Base-by-base conservation (phyloP, 1,140 invertebrate species). In the Ceratina calcarata region DNA sequence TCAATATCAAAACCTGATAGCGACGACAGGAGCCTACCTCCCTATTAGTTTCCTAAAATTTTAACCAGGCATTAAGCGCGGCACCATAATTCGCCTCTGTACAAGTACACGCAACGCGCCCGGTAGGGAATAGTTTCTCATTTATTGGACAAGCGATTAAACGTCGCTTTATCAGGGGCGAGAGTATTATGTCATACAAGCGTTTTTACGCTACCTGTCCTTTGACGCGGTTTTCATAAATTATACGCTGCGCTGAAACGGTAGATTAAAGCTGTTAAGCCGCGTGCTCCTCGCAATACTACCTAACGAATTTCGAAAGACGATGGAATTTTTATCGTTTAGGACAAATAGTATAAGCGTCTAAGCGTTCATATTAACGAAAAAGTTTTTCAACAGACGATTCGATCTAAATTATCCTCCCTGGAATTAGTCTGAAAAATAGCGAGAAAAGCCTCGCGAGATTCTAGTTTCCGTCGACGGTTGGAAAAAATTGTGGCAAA, bases 81-180 rank as follows among this genome's bases (percentile, higher is more conserved):
- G 22, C 1, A 10, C 15, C 62, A 16, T 13, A 60, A 61, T n/a
- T 69, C 60, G 20, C 55, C 24, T 51, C 51, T n/a, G 27, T 51
- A 37, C 60, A 24, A 49, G 45, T 53, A 8, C 24, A 53, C 45
- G 24, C 24, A 49, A 15, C 22, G 22, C 20, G 24, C 0, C 3
- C 37, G 15, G 15, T 51, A 15, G 20, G 53, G 13, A 68, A 67
- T 76, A 76, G 53, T 60, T 60, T 27, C 65, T 49, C 64, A 68
- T 69, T 60, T 76, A 76, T 68, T 68, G 37, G 55, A 68, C 49
- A 32, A 76, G 37, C 37, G 65, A 76, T 76, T 68, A 76, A 76
- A 76, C 65, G 65, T 12, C 22, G 65, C 65, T 76, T 60, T 45
- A 76, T 60, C 74, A 32, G 27, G 18, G 22, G 73, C 10, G 16